These are phyloP conservation scores for Alcedo quadribrachys DNA, from an alignment of 2,797 vertebrate species.

Conservation along the genomic window DNA sequence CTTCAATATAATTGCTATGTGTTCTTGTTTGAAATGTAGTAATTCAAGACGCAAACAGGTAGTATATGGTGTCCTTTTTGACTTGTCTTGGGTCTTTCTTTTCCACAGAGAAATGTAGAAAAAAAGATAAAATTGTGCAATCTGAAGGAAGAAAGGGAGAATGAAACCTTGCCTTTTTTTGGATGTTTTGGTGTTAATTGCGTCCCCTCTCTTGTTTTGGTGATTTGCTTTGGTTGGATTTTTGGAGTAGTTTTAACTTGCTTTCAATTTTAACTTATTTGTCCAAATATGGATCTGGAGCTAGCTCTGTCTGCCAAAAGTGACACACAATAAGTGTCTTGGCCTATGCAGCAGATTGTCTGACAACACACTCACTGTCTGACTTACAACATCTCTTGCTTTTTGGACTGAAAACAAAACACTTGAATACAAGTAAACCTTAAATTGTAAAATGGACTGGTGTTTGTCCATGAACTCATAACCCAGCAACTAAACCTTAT, in stretches of 20 bases:
- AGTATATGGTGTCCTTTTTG: background rate
- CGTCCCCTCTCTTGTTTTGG: background rate
- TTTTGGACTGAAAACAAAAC: background rate
- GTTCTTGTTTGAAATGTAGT: background rate
- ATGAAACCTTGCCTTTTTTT: background rate
- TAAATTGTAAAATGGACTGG: background rate
- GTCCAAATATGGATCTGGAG: background rate
- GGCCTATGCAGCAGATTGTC: background rate
- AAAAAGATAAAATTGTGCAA: background rate
- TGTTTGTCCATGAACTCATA: background rate
- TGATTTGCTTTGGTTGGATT: background rate
- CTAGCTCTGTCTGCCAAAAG: background rate
- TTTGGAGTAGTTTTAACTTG: background rate
- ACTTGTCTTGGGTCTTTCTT: background rate
- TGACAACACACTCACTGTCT: background rate
- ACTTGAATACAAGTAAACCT: background rate
- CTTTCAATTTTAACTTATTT: background rate
- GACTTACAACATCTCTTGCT: accelerated
- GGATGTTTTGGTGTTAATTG: background rate
- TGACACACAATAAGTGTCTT: too few species aligned
- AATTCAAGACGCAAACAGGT: accelerated
- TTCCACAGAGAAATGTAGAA: background rate
- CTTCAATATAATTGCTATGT: accelerated
- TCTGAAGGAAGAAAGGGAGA: background rate
- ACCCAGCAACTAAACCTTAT: background rate